Percentiles rank a stretch among this genome's conserved stretches.
Evolutionary conservation across 2,797 vertebrate species (phyloP).

Genomic region (Psittacula echo): DNA sequence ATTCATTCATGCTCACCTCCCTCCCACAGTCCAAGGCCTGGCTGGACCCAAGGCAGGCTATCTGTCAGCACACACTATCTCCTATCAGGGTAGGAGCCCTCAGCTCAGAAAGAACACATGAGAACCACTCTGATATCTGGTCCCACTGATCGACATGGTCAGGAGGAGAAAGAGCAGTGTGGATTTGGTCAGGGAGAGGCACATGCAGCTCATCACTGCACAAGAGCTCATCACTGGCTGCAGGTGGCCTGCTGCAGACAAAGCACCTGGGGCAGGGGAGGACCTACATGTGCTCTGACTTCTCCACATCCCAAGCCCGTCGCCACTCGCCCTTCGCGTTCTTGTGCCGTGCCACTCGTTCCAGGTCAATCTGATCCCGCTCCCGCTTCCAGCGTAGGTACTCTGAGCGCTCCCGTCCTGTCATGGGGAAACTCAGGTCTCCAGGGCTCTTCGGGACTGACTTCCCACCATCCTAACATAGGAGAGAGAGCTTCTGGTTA

Average conservation of each 20-base stretch:
- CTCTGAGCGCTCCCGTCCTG: constrained; percentile 83
- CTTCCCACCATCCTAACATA: constrained; percentile 65
- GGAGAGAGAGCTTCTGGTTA: background rate
- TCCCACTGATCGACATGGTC: background rate
- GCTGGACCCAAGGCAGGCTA: background rate
- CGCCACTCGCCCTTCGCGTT: constrained; percentile 96
- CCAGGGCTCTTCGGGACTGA: constrained; percentile 51
- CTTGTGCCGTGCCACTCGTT: constrained; percentile 92
- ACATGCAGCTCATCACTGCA: background rate
- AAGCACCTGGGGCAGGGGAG: background rate
- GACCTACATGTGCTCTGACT: constrained; percentile 91
- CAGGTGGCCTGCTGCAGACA: background rate
- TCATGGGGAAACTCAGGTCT: constrained; percentile 80
- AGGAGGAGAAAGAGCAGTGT: background rate
- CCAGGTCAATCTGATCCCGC: constrained; percentile 91
- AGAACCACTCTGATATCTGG: background rate
- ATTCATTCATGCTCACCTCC: background rate
- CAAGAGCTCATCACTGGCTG: background rate
- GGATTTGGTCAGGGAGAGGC: background rate
- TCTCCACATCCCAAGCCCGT: constrained; percentile 96
- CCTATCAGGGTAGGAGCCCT: background rate
- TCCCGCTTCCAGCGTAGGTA: constrained; percentile 94
- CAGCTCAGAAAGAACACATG: background rate
- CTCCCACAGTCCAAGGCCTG: background rate
- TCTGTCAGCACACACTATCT: background rate